Percentiles rank a stretch among this genome's conserved stretches.
These are phyloP conservation scores for Pseudomyrmex pallidus DNA, from an alignment of 1,140 invertebrate genomes.

Conservation along the genomic window DNA sequence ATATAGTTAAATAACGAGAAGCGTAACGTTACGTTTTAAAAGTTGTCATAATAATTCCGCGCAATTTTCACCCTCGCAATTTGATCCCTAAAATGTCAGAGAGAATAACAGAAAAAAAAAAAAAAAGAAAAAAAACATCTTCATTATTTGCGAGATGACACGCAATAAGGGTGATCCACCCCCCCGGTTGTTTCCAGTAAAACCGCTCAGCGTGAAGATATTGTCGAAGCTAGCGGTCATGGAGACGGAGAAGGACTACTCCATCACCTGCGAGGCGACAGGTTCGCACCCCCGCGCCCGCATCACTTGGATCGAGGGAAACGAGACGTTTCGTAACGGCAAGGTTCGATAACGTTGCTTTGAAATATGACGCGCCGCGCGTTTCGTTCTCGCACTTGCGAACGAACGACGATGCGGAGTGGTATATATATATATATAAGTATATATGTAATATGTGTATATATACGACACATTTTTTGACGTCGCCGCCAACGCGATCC, in stretches of 20 bases:
- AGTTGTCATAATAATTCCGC: too few species aligned
- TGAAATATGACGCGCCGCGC: neutral
- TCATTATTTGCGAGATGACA: neutral
- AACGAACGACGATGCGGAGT: too few species aligned
- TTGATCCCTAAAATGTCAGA: too few species aligned
- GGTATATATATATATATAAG: too few species aligned
- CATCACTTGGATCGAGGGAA: constrained; percentile 93
- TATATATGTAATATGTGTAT: too few species aligned
- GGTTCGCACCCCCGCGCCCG: constrained; percentile 94
- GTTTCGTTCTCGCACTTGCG: neutral
- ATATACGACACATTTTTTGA: constrained; percentile 6
- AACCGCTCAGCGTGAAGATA: constrained; percentile 91
- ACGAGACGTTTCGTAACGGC: constrained; percentile 89
- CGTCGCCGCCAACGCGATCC: neutral
- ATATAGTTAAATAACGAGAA: too few species aligned
- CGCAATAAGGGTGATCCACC: neutral
- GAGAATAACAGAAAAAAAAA: too few species aligned
- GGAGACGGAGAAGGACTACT: constrained; percentile 91
- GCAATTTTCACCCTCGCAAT: too few species aligned
- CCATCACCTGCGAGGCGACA: constrained; percentile 90
- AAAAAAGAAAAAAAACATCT: neutral
- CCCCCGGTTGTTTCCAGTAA: constrained; percentile 86
- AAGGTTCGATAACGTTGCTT: constrained; percentile 86
- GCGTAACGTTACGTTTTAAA: too few species aligned
- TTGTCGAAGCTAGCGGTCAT: constrained; percentile 89